phyloP scores from a whole-genome alignment of 1,140 invertebrate genomes.

The Cylas formicarius region DNA sequence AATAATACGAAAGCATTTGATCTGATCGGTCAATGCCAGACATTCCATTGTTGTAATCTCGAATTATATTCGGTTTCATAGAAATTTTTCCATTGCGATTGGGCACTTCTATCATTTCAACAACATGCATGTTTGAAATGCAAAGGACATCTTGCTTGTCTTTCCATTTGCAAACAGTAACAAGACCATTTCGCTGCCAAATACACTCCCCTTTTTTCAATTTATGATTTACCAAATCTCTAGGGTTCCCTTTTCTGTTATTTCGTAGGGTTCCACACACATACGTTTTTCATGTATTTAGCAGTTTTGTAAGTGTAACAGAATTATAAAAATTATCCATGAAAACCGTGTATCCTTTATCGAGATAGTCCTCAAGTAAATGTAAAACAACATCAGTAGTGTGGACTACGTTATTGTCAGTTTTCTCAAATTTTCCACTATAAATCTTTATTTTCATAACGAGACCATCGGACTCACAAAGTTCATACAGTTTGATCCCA shows the following conservation, averaged over 20 bases:
- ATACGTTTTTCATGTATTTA: conserved; percentile 36
- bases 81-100: conserved; percentile 1
- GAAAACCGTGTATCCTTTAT: conserved; percentile 38
- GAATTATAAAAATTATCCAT: conserved; percentile 44
- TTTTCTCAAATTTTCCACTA: conserved; percentile 14
- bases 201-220: conserved; percentile 36
- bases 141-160: conserved; percentile 33
- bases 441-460: conserved; percentile 15
- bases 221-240: conserved; percentile 27
- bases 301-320: conserved; percentile 33
- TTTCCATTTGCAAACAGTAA: conserved; percentile 37
- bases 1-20: conserved; percentile 19
- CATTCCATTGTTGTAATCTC: conserved; percentile 23
- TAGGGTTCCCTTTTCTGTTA: conserved; percentile 20
- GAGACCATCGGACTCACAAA: conserved; percentile 14
- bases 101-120: conserved; percentile 20
- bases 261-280: conserved; percentile 33
- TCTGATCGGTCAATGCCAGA: conserved; percentile 15
- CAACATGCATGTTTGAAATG: conserved; percentile 25
- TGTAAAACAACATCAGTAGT: conserved; percentile 17
- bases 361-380: conserved; percentile 26
- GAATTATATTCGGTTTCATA: conserved; percentile 14
- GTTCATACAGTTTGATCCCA: conserved; percentile 17
- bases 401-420: conserved; percentile 17
- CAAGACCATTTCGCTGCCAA: conserved; percentile 27